Base-by-base conservation (phyloP, 2,888 invertebrate genomes). In the Automeris io region DNA sequence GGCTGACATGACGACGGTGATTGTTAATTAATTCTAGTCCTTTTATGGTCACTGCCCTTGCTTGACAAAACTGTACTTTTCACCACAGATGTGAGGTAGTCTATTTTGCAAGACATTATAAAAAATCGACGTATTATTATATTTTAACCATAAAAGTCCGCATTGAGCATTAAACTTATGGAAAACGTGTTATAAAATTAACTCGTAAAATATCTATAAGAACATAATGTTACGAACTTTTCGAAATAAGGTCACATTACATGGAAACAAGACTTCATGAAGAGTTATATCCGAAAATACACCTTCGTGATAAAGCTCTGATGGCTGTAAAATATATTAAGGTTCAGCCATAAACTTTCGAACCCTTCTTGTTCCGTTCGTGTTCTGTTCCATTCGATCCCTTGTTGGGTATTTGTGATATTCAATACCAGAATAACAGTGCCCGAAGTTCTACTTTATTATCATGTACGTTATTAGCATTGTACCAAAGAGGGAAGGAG, bases 381-480 rank as follows among this genome's bases (percentile, higher is more conserved):
- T 61, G 59, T 69, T 67, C 55, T 59, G 60, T 68, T 65, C 51
- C 54, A 45, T 49, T 52, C 49, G 47, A 54, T 46, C 57, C 57
- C 29, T 35, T 35, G 45, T 41, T 33, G 54, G 57, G 60, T 57
- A 66, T 68, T 64, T 66, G 61, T 56, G 63, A 69, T 67, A 71
- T 70, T 65, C 66, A 65, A 71, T 71, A 68, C 61, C 41, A 41
- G 53, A 70, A 67, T 70, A 70, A 67, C 66, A 68, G 54, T 55
- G 47, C 52, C 51, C 45, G 48, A 41, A 52, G 55, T 54, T 48
- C 51, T 57, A 52, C 53, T 62, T 65, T 70, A 64, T 63, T 67
- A 62, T 62, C 58, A 46, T 59, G 56, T 62, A 58, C 53, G 57
- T 54, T 60, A 61, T 63, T 62, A 62, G 59, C 54, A 54, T 51